Base-by-base conservation (phyloP, 2,797 vertebrate species). In the Cottoperca gobio region DNA sequence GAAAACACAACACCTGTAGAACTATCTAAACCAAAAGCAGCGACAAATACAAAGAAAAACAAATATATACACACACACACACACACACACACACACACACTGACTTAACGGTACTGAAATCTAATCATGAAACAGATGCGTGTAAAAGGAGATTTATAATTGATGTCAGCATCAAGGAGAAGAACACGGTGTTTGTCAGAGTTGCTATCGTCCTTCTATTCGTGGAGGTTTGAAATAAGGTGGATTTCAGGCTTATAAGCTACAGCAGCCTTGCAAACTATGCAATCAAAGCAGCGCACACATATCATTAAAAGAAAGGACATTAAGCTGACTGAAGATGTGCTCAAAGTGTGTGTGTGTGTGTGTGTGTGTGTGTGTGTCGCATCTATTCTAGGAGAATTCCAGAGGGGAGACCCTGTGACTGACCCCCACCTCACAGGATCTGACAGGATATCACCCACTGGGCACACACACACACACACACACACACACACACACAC, bases 321-420 rank as follows among this genome's bases (percentile, higher is more conserved):
- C 48, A 59, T 77, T 54, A 76, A 80, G 48, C 60, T 48, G 71
- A 69, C 59, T 48, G 61, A 69, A 86, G 77, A 86, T 64, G 80
- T 69, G 71, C 72, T 83, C 14, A 54, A 26, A 64, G 57, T 77
- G 79, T 73, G 73, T 58, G 57, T 73, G 74, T 58, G 75, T 45
- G 74, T 58, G 61, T 52, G 60, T 60, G 70, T 46, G 67, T 64
- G 58, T 70, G 80, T 69, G 81, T 79, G 73, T 72, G 71, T 52
- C 55, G 48, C 73, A 81, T 90, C 92, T 94, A 95, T 95, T 94
- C 93, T 92, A 70, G 90, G 93, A 93, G 90, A 94, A 94, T 94
- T 93, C 90, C 90, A 92, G 71, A 91, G 90, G 93, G 91, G 91
- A 92, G 91, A 93, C 91, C 84, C 88, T 88, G 91, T 93, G 91